Base-by-base conservation (phyloP, 1,140 invertebrate species). In the Dinoponera quadriceps region DNA sequence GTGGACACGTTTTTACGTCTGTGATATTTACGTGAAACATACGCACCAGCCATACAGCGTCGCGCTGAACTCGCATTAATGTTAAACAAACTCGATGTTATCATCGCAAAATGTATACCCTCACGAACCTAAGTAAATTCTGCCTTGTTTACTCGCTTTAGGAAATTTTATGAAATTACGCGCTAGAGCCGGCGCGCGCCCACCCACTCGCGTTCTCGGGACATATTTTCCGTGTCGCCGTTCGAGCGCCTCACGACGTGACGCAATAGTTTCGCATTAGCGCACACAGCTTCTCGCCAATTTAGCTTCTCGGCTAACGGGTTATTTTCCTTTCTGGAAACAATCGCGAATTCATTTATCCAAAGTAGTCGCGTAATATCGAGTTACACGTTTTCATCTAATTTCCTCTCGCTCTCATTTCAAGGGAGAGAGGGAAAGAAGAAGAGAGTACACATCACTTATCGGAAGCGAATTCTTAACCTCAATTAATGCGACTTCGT, bases 91-190 rank as follows among this genome's bases (percentile, higher is more conserved):
- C 38, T 57, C 51, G 29, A 59, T 51, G 4, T 63, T 63, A 63
- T 63, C 60, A 29, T 80, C 51, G 48, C 57, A 78, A 78, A 69
- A 80, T 44, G 65, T 57, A 71, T 71, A 55, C 29, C 14, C 29
- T 57, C 51, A 65, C 18, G n/a, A 48, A 71, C 66, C 75, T 59
- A 80, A 75, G 73, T 75, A 75, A 80, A 80, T 80, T 69, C n/a
- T 48, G 51, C 33, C 65, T 33, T 59, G 54, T 80, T 80, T 80
- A 20, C 2, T n/a, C 38, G 63, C 38, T 59, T 80, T 71, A 71
- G 75, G 51, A 57, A 59, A 80, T 78, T 78, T 78, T 78, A 80
- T 80, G 38, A 80, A 80, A 80, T 69, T 78, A 78, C 62, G 48
- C 60, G 29, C 63, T 38, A 55, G 20, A 13, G 2, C 25, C 13